A percentile compares a stretch with the other conserved stretches of the same genome.
Evolutionary conservation across 2,113 vertebrate species (phyloP).

Genomic region (Butastur rufipennis): DNA sequence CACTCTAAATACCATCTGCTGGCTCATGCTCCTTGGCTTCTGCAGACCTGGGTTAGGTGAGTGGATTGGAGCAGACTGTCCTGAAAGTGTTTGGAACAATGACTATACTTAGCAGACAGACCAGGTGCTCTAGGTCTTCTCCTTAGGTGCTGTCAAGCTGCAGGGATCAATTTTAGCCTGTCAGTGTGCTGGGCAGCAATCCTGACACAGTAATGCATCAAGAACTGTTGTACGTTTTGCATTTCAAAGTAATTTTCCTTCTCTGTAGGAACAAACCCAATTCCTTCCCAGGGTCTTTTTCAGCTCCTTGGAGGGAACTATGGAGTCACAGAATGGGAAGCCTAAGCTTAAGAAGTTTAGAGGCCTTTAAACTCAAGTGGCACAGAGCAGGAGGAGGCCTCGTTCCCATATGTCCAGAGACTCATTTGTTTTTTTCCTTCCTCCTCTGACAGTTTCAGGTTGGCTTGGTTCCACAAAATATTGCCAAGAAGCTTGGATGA

Average conservation of each 20-base stretch:
- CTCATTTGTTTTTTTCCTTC: background rate
- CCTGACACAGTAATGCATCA: background rate
- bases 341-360: background rate
- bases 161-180: background rate
- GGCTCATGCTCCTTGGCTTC: background rate
- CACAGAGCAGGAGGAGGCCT: background rate
- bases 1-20: background rate
- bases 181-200: background rate
- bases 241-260: background rate
- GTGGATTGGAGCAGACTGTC: background rate
- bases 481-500: background rate
- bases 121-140: background rate
- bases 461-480: background rate
- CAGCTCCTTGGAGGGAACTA: background rate
- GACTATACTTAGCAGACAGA: background rate
- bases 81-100: background rate
- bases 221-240: background rate
- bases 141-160: background rate
- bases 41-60: background rate
- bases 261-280: background rate
- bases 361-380: background rate
- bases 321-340: background rate
- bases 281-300: background rate
- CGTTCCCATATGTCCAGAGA: background rate
- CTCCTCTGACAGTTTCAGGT: background rate